phyloP scores from a whole-genome alignment of 2,888 invertebrate genomes.

The Alcis repandata region DNA sequence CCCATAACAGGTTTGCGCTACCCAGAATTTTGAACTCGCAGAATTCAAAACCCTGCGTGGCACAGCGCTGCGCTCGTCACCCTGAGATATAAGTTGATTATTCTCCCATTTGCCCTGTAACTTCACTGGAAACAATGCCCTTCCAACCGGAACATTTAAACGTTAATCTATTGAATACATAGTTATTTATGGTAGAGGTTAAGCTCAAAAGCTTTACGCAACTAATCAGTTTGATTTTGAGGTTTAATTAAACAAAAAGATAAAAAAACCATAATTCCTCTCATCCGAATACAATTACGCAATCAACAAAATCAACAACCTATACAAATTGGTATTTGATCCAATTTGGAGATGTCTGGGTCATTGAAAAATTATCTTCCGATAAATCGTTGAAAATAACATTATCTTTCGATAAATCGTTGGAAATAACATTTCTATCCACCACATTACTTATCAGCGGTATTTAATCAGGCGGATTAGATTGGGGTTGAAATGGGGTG shows the following conservation, averaged over 20 bases:
- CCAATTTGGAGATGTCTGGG: constrained; percentile 33
- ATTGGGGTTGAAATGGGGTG: constrained; percentile 51
- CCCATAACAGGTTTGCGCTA: too few relatives aligned
- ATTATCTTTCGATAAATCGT: constrained; percentile 37
- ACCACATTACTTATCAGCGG: constrained; percentile 47
- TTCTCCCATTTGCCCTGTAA: too few relatives aligned
- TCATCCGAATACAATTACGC: constrained; percentile 37
- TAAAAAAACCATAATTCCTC: constrained; percentile 8
- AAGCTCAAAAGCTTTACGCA: too few relatives aligned
- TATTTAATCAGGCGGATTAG: constrained; percentile 50
- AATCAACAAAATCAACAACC: constrained; percentile 28
- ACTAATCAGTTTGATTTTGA: too few relatives aligned
- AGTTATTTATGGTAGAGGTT: too few relatives aligned
- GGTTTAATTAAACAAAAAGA: not conserved
- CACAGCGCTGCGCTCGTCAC: too few relatives aligned
- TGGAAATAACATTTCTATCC: constrained; percentile 38
- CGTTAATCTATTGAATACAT: too few relatives aligned
- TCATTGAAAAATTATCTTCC: constrained; percentile 45
- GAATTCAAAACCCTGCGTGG: too few relatives aligned
- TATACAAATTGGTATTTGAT: constrained; percentile 36
- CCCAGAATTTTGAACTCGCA: too few relatives aligned
- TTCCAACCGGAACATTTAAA: too few relatives aligned
- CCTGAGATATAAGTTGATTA: too few relatives aligned
- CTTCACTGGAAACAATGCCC: too few relatives aligned
- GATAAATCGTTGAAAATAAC: constrained; percentile 34